Evolutionary conservation across 2,888 invertebrate genomes (phyloP), one percentile per base, ranked within the genome.

Genomic region (Pseudococcus viburni): DNA sequence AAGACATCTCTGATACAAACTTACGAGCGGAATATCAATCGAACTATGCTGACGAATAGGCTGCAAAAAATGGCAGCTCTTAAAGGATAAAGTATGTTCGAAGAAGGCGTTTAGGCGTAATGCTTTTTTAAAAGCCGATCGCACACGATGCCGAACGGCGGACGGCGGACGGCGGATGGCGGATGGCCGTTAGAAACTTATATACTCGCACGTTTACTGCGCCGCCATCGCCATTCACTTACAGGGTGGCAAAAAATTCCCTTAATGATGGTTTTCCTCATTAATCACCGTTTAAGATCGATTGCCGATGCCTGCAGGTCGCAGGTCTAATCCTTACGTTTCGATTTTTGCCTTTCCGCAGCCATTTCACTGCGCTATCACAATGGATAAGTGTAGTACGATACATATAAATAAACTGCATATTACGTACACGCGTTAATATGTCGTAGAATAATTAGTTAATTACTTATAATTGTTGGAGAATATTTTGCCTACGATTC

Each of bases 31-130:
- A 51, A 51, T 51, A 51, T 51, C 64, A 64, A 64, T 64, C 3
- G 19, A 64, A 19, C 51, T 17, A 12, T 12, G 64, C 12, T 6
- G 64, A 22, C 64, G 64, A 51, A 51, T 12, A 51, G 51, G 15
- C 19, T 6, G 6, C 64, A 64, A 64, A 64, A 64, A 64, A 64
- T 64, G 64, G 64, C 64, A 64, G 64, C 64, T 22, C 19, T 64
- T 22, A 64, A 64, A 64, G 22, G 19, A 64, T 22, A 64, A 64
- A 22, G 19, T 22, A 7, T 64, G 19, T 9, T 22, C 5, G 64
- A 64, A 64, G 64, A 33, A 33, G 26, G 26, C 26, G 26, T 33
- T 33, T 33, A 33, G 3, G 26, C 64, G 19, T 64, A 64, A 64
- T 64, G 64, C 64, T 19, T 64, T 64, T 22, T 64, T 64, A 64